phyloP scores from a whole-genome alignment of 2,888 invertebrate species.

The Linnaemya vulpina region DNA sequence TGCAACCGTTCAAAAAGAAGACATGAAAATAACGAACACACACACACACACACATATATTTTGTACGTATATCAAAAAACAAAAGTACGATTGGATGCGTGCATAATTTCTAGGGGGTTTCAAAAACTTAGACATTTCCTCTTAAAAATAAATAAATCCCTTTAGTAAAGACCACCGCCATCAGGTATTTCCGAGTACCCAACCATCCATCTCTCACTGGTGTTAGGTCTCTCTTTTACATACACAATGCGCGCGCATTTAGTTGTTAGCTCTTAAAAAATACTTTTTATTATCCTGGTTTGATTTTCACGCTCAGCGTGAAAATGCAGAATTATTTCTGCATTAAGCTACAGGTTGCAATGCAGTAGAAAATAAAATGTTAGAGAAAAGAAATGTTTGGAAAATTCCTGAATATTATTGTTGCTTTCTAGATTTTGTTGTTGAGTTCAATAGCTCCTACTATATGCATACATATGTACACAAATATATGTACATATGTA shows the following conservation, averaged over 20 bases:
- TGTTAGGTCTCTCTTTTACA: not conserved
- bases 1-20: constrained; percentile 45
- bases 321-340: constrained; percentile 5
- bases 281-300: not conserved
- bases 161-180: constrained; percentile 2
- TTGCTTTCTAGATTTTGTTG: constrained; percentile 28
- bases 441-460: constrained; percentile 50
- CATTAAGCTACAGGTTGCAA: constrained; percentile 68
- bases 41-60: not conserved
- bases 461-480: not conserved
- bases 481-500: not conserved
- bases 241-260: constrained; percentile 49
- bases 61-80: not conserved
- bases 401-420: constrained; percentile 26
- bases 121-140: constrained; percentile 19
- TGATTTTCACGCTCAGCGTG: constrained; percentile 13
- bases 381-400: constrained; percentile 20
- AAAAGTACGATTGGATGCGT: not conserved
- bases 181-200: not conserved
- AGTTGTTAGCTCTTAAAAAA: constrained; percentile 8
- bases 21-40: not conserved
- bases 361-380: constrained; percentile 42
- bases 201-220: not conserved
- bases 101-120: not conserved
- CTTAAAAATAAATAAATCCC: constrained; percentile 15